These are phyloP conservation scores for Electrona antarctica DNA, from an alignment of 2,113 vertebrate species.

Conservation along the genomic window DNA sequence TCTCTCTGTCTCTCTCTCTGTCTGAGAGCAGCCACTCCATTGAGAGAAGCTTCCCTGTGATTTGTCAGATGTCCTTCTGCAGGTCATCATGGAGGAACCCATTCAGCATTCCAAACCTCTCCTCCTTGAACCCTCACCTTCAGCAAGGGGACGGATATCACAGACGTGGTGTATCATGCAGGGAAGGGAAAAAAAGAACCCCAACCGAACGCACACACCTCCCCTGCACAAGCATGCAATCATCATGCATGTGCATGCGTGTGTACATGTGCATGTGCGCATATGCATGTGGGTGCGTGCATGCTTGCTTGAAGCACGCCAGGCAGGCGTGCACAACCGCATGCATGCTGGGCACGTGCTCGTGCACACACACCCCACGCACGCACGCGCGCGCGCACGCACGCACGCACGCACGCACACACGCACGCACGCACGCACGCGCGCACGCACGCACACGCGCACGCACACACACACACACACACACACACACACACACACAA, in stretches of 20 bases:
- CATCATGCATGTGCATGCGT: background rate
- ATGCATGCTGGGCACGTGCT: slow-evolving; percentile 12
- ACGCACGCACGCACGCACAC: background rate
- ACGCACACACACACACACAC: slow-evolving; percentile 1
- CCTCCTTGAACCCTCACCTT: slow-evolving; percentile 49
- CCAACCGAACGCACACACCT: no score
- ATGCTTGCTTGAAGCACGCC: no score
- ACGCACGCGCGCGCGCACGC: slow-evolving; percentile 29
- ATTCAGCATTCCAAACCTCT: slow-evolving; percentile 52
- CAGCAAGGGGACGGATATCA: slow-evolving; percentile 10
- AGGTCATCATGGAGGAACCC: slow-evolving; percentile 29
- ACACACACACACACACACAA: slow-evolving; percentile 1
- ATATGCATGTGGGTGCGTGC: slow-evolving; percentile 20
- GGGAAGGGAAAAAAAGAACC: no score
- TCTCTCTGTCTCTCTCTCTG: slow-evolving; percentile 3
- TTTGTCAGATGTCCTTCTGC: slow-evolving; percentile 49
- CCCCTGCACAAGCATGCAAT: background rate
- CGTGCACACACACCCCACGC: background rate
- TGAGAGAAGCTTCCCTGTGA: slow-evolving; percentile 48
- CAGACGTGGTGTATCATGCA: background rate
- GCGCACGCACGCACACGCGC: background rate
- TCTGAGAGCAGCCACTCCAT: slow-evolving; percentile 31
- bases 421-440: background rate
- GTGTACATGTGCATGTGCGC: slow-evolving; percentile 2
- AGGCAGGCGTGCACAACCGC: no score